Conservation (phyloP, 2,113 vertebrate genomes). For the Nibea albiflora region DNA sequence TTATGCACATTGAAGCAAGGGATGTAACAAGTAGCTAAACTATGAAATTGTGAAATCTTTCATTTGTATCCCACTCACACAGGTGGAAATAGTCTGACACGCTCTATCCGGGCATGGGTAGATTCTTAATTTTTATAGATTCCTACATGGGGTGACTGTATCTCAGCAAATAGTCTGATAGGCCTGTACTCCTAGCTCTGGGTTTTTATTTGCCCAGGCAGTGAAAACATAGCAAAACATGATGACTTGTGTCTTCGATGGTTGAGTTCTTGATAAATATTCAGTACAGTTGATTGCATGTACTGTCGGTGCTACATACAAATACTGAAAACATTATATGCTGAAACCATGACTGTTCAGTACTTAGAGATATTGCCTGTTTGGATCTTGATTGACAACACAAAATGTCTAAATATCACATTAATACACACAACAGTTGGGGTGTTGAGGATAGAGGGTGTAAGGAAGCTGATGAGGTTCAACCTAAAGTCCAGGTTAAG, state of each 20-base stretch:
- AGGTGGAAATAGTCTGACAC: background rate
- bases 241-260: background rate
- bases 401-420: background rate
- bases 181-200: too few species aligned
- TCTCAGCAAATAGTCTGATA: background rate
- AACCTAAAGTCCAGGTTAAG: background rate
- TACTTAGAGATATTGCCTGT: background rate
- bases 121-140: background rate
- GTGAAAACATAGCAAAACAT: background rate
- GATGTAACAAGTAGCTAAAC: background rate
- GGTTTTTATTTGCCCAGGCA: background rate
- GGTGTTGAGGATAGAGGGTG: background rate
- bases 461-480: background rate
- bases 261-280: conserved; percentile 5
- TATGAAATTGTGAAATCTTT: background rate
- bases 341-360: background rate
- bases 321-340: background rate
- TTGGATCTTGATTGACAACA: too few species aligned
- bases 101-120: background rate
- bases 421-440: background rate
- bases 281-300: background rate
- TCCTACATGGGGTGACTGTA: background rate
- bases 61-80: background rate
- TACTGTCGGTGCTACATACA: background rate
- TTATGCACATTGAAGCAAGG: background rate